Conservation (phyloP, 2,113 vertebrate genomes). For the Pangasianodon hypophthalmus region DNA sequence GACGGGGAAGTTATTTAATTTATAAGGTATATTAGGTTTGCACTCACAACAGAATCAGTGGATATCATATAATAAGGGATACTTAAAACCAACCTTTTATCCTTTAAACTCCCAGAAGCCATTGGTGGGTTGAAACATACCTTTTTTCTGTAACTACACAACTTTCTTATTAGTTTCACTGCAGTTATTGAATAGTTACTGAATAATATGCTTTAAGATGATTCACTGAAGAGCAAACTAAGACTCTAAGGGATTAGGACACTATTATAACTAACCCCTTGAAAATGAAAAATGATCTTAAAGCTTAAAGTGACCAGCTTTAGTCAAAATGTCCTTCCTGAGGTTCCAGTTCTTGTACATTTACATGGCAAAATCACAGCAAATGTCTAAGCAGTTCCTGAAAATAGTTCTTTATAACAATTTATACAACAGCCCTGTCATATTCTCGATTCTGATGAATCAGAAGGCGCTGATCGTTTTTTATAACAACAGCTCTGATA, state of each 20-base stretch:
- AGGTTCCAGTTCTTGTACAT: not conserved
- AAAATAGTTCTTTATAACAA: not conserved
- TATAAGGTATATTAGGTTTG: not conserved
- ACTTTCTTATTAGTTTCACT: not conserved
- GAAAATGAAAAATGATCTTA: not conserved
- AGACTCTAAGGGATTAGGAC: not conserved
- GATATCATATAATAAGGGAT: not conserved
- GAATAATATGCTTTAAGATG: not conserved
- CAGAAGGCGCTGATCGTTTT: not conserved
- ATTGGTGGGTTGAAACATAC: not conserved
- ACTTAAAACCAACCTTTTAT: not conserved
- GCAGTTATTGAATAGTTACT: not conserved
- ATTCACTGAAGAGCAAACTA: not conserved
- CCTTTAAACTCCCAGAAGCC: not conserved
- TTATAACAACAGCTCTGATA: not conserved
- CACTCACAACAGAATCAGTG: not conserved
- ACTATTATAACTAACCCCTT: not conserved
- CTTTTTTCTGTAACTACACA: not conserved
- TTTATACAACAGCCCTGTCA: not conserved
- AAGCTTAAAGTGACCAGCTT: not conserved
- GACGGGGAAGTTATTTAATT: too few species aligned
- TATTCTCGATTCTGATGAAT: not conserved
- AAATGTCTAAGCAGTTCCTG: not conserved
- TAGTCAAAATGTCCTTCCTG: not conserved
- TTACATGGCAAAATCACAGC: not conserved